A percentile compares a stretch with the other conserved stretches of the same genome.
Evolutionary conservation across 64 coral and sea anemone species (phyloP).

Genomic region (Stichodactyla mertensii): DNA sequence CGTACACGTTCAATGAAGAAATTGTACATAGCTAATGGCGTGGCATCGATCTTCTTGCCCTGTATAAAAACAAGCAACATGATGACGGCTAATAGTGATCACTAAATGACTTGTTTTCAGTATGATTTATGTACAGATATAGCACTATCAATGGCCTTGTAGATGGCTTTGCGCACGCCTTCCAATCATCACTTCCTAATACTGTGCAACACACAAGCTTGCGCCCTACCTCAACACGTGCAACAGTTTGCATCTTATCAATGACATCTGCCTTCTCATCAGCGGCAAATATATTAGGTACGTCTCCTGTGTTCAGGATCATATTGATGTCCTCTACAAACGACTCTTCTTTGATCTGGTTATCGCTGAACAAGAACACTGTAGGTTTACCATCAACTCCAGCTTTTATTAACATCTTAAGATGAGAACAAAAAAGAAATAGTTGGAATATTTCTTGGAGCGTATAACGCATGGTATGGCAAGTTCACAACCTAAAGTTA

Average conservation of each 20-base stretch:
- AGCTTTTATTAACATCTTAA: constrained; percentile 88
- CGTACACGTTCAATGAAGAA: constrained; percentile 97
- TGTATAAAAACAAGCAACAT: not conserved
- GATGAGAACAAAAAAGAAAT: not conserved
- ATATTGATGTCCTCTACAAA: constrained; percentile 98
- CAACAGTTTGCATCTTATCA: constrained; percentile 98
- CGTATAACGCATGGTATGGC: too few species aligned
- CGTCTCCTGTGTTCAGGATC: constrained; percentile 93
- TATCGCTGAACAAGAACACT: constrained; percentile 96
- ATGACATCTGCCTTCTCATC: constrained; percentile 97
- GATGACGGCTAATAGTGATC: too few species aligned
- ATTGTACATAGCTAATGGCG: constrained; percentile 97
- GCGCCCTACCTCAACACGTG: constrained; percentile 72
- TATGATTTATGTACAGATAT: too few species aligned
- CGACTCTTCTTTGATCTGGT: constrained; percentile 96
- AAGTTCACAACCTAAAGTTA: too few species aligned
- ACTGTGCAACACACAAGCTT: not conserved
- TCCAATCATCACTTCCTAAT: not conserved
- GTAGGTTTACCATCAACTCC: constrained; percentile 90
- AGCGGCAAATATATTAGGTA: constrained; percentile 91
- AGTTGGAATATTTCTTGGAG: not conserved
- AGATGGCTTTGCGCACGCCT: not conserved
- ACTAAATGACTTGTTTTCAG: too few species aligned
- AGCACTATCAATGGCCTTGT: not conserved
- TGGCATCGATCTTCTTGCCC: constrained; percentile 97